Evolutionary conservation across 2,888 invertebrate species (phyloP).

Genomic region (Silvanus unidentatus): DNA sequence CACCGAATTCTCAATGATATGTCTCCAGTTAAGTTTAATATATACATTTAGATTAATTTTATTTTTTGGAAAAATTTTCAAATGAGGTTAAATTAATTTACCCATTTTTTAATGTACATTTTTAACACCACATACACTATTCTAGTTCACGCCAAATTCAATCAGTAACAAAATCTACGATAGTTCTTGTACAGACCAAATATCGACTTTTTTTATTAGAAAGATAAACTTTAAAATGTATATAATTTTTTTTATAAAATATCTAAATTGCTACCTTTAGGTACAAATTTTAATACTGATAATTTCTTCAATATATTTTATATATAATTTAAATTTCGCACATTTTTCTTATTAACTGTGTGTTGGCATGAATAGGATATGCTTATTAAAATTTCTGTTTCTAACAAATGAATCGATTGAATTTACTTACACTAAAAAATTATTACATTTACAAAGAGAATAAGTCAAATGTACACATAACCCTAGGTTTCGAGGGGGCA

Average conservation of each 20-base stretch:
- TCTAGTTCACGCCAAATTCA: conserved; percentile 42
- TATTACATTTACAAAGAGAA: conserved; percentile 28
- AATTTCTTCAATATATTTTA: conserved; percentile 38
- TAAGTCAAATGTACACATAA: background rate
- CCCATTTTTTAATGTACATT: background rate
- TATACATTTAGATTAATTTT: conserved; percentile 9
- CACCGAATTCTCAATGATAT: too few species aligned
- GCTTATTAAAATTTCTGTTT: conserved; percentile 30
- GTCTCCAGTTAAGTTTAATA: too few species aligned
- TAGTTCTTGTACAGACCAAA: conserved; percentile 39
- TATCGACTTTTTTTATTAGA: conserved; percentile 35
- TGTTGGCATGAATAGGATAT: conserved; percentile 45
- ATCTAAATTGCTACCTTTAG: conserved; percentile 47
- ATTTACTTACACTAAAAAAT: conserved; percentile 19
- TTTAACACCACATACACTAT: conserved; percentile 39
- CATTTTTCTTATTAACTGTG: conserved; percentile 29
- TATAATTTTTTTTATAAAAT: conserved; percentile 44
- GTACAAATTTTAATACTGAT: conserved; percentile 49
- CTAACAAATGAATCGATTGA: conserved; percentile 26
- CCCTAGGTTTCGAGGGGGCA: conserved; percentile 23
- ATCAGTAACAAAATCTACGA: conserved; percentile 44
- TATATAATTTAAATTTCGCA: conserved; percentile 24
- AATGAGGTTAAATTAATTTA: conserved; percentile 1
- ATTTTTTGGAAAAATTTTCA: too few species aligned
- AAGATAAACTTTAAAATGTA: conserved; percentile 44